Evolutionary conservation across 64 coral and sea anemone species (phyloP), one percentile per base, ranked within the genome.

Genomic region (Actinia tenebrosa): DNA sequence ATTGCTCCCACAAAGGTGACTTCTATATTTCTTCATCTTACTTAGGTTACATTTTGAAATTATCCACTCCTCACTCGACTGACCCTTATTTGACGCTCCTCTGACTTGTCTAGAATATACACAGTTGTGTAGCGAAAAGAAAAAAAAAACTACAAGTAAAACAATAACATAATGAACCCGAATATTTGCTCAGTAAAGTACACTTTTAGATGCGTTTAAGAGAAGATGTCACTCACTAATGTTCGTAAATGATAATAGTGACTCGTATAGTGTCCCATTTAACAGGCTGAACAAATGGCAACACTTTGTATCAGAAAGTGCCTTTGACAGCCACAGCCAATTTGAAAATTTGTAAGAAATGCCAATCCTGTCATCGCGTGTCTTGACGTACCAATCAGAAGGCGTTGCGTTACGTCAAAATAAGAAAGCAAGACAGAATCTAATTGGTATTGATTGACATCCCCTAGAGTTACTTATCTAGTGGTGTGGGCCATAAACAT

Each of bases 361-460:
- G 94, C 94, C 91, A 92, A 80, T 89, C 90, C 94, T 95, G 94
- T 97, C 94, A 97, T 97, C 94, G 94, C 94, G 94, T 97, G 94
- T 87, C 89, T 81, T 23, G 85, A 97, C 91, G 82, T 97, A 92
- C 94, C 94, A 97, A 97, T 97, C 83, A 97, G 94, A 84, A 92
- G 88, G 88, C 94, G 94, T 93, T 89, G 77, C 91, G 91, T 97
- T 97, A 93, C 94, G 94, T 97, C 94, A 97, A 94, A 87, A 75
- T 72, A 89, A 85, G 94, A 97, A 97, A 84, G 89, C 79, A 90
- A 97, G 91, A 97, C 94, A 93, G 94, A 87, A 93, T 93, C 85
- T 97, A 97, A 97, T 97, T 97, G 94, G 94, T 97, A 89, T 83
- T 97, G 94, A 97, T 97, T 97, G 94, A 97, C 94, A 97, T 89